Conservation (phyloP, 53 echinoderm and acorn worm genomes). For the Luidia sarsii region DNA sequence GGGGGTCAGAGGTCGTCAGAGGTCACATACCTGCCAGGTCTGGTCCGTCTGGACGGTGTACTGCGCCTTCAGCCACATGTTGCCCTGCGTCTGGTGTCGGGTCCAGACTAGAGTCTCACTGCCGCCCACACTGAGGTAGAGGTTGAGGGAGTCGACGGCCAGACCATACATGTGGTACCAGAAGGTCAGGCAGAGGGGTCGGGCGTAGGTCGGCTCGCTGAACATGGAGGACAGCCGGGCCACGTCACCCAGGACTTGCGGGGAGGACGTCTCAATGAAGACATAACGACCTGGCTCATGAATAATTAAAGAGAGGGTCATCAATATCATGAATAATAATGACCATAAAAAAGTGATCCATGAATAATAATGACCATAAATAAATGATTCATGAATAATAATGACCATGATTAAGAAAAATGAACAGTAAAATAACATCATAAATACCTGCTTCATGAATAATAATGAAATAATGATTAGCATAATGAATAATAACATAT, state of each 20-base stretch:
- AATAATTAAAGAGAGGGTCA: not conserved
- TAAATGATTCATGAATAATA: too few species aligned
- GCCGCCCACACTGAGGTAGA: constrained; percentile 44
- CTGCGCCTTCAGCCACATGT: constrained; percentile 65
- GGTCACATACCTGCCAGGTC: constrained; percentile 71
- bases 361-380: too few species aligned
- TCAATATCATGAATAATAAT: too few species aligned
- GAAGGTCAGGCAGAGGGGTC: constrained; percentile 68
- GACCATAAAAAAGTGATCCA: too few species aligned
- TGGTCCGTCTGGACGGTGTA: constrained; percentile 12
- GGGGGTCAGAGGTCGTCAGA: too few species aligned
- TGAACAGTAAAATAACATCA: too few species aligned
- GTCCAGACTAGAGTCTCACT: constrained; percentile 62
- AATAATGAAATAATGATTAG: too few species aligned
- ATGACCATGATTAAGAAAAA: too few species aligned
- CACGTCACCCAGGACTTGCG: constrained; percentile 40
- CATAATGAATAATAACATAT: too few species aligned
- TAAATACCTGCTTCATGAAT: too few species aligned
- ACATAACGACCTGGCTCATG: constrained; percentile 84
- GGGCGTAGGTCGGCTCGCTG: constrained; percentile 47
- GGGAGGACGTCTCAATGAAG: constrained; percentile 85
- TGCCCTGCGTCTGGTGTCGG: constrained; percentile 49
- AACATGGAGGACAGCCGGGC: constrained; percentile 56
- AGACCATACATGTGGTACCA: constrained; percentile 96
- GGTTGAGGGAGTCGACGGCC: constrained; percentile 78